These are phyloP conservation scores for Macrochelys suwanniensis DNA, from an alignment of 2,797 vertebrate species.

Conservation along the genomic window DNA sequence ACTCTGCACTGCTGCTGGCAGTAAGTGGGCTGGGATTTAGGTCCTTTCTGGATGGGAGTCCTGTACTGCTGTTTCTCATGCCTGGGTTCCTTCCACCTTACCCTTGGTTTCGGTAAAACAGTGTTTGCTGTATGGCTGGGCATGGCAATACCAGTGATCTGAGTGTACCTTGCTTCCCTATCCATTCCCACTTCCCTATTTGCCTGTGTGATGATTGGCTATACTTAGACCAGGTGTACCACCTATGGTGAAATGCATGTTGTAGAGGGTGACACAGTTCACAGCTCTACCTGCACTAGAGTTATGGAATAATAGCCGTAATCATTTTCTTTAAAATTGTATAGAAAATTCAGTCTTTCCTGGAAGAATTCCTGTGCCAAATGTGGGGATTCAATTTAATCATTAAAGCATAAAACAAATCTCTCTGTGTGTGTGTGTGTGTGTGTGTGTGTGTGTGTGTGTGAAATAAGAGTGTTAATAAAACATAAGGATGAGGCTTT, in stretches of 20 bases:
- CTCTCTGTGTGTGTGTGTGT: accelerated
- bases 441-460: neutral
- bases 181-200: neutral
- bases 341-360: neutral
- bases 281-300: neutral
- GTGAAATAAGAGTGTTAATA: neutral
- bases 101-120: neutral
- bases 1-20: neutral
- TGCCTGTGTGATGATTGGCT: neutral
- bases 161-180: neutral
- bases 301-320: neutral
- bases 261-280: neutral
- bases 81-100: neutral
- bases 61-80: neutral
- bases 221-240: neutral
- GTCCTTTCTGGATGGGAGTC: neutral
- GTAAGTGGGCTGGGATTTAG: neutral
- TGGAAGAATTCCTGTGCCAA: neutral
- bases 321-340: neutral
- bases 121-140: neutral
- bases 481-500: neutral
- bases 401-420: neutral
- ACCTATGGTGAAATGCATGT: too few species aligned
- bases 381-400: neutral
- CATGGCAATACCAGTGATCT: too few species aligned